Conservation (phyloP, 2,113 vertebrate genomes). For the Aspidoscelis tigris region DNA sequence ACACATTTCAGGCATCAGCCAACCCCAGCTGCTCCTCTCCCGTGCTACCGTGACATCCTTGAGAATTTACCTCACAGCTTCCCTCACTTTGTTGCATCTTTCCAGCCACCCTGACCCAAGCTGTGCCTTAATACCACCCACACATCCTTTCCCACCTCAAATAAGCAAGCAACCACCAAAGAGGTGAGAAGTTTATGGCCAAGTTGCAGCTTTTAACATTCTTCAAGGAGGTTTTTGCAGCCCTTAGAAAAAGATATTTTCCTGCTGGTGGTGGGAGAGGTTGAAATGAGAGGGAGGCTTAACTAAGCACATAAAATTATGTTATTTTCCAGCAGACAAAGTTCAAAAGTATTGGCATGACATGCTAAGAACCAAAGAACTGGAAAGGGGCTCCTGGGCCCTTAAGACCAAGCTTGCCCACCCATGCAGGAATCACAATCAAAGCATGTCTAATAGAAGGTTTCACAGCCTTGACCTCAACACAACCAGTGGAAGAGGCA, state of each 20-base stretch:
- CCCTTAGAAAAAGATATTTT: not conserved
- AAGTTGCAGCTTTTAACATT: accelerated
- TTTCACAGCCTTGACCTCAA: too few relatives aligned
- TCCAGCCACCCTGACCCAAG: not conserved
- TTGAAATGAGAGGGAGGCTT: not conserved
- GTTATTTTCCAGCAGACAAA: not conserved
- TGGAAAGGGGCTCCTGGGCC: too few relatives aligned
- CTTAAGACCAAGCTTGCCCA: too few relatives aligned
- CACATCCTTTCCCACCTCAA: not conserved
- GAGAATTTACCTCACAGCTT: not conserved
- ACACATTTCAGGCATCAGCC: not conserved
- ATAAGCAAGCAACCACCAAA: not conserved
- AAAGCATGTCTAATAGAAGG: too few relatives aligned
- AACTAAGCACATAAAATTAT: not conserved
- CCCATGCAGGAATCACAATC: too few relatives aligned
- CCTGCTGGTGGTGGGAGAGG: not conserved
- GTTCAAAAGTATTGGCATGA: too few relatives aligned
- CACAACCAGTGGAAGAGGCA: too few relatives aligned
- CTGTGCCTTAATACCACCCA: not conserved
- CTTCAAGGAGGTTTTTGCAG: not conserved
- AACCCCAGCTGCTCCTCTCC: not conserved
- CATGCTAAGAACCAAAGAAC: too few relatives aligned
- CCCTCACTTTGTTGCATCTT: not conserved
- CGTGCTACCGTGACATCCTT: not conserved
- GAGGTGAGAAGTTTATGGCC: not conserved